phyloP scores from a whole-genome alignment of 1,140 invertebrate species.

The Centruroides sculpturatus region DNA sequence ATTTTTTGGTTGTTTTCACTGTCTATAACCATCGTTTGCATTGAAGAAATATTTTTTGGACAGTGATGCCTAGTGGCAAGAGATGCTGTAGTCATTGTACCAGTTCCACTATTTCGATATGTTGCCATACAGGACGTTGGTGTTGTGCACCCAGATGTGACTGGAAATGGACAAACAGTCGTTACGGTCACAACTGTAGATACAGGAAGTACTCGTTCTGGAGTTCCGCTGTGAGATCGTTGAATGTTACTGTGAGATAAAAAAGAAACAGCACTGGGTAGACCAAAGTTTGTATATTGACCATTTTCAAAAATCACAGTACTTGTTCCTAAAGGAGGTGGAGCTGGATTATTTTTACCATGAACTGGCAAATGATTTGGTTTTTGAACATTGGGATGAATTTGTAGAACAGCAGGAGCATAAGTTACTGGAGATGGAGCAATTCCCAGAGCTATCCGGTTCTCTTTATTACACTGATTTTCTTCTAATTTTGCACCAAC shows the following conservation, averaged over 20 bases:
- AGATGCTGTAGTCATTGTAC: slow-evolving; percentile 7
- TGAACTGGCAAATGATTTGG: slow-evolving; percentile 11
- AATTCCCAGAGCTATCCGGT: background rate
- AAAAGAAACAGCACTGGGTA: slow-evolving; percentile 16
- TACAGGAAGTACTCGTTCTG: slow-evolving; percentile 6
- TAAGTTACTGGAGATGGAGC: slow-evolving; percentile 7
- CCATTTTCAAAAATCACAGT: slow-evolving; percentile 10
- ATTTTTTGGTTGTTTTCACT: slow-evolving; percentile 3
- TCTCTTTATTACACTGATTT: too few relatives aligned
- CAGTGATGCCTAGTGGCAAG: background rate
- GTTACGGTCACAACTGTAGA: background rate
- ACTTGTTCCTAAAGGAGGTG: slow-evolving; percentile 8
- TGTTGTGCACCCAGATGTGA: slow-evolving; percentile 10
- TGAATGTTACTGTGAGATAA: background rate
- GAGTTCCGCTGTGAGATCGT: slow-evolving; percentile 8
- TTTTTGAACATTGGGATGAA: slow-evolving; percentile 3
- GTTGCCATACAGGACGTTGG: slow-evolving; percentile 9
- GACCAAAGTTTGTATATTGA: slow-evolving; percentile 10
- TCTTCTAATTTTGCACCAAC: too few relatives aligned
- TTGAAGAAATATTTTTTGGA: slow-evolving; percentile 1
- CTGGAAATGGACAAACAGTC: slow-evolving; percentile 10
- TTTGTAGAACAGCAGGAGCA: slow-evolving; percentile 5
- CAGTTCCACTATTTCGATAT: slow-evolving; percentile 4
- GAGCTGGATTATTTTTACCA: slow-evolving; percentile 5
- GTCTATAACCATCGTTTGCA: background rate